Base-by-base conservation (phyloP, 2,888 invertebrate genomes). In the Drosophila prostipennis region DNA sequence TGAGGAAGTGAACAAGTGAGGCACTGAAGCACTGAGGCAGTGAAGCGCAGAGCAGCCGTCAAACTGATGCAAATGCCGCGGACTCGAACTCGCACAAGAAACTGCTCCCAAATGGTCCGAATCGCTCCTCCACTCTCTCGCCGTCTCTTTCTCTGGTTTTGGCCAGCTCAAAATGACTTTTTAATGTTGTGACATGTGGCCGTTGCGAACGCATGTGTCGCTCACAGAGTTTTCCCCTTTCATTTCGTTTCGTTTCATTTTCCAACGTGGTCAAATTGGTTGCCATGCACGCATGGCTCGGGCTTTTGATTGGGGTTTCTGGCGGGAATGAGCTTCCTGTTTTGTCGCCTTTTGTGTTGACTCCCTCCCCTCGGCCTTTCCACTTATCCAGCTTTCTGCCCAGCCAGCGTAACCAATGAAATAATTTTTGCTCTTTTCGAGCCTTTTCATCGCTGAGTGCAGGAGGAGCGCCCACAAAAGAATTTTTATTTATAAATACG, bases 11-110 rank as follows among this genome's bases (percentile, higher is more conserved):
- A 59, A 37, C 32, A 36, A 60, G 48, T 32, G 60, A 59, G 45
- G 32, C 19, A 46, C 39, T 23, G 46, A 49, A 53, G 51, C 60
- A 45, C 59, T 23, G 48, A 51, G 49, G 52, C 61, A 71, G 63
- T 71, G 72, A 72, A 72, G 71, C 71, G 70, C 53, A 61, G 48
- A 60, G 60, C 49, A 70, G 49, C 54, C 63, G 51, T 67, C 67
- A 69, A 72, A 73, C 67, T 58, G 58, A 58, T 48, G 58, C 69
- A 65, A 58, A 72, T 52, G 52, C 53, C 46, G 43, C 14, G 51
- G 70, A 63, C 48, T 16, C 32, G n/a, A 10, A 32, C 26, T 26
- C 26, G 32, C 48, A 42, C n/a, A 61, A 60, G 58, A 57, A 60
- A 63, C 55, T 42, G 65, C 65, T 63, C 52, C 57, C 43, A 68